These are phyloP conservation scores for Coptodon bakossiorum DNA, from an alignment of 2,113 vertebrate species.

Conservation along the genomic window DNA sequence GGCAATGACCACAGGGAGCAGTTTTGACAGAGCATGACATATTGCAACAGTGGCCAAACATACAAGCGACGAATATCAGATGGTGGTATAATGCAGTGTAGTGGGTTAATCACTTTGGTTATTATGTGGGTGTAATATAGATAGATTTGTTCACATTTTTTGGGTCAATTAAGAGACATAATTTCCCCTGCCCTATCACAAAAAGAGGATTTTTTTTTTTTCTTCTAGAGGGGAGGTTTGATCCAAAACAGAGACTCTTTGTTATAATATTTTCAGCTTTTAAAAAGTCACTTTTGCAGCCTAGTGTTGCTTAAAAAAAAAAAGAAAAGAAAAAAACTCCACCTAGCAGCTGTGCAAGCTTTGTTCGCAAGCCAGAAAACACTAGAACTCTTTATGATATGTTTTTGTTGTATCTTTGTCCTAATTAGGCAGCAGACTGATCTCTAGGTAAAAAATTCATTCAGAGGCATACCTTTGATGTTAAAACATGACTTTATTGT, in stretches of 20 bases:
- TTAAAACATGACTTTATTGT: neutral
- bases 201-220: neutral
- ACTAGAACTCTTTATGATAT: neutral
- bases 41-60: neutral
- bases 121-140: slow-evolving; percentile 16
- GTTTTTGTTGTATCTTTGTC: neutral
- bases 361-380: neutral
- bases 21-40: neutral
- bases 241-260: neutral
- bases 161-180: neutral
- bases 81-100: neutral
- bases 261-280: neutral
- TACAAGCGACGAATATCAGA: slow-evolving; percentile 10
- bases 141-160: neutral
- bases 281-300: neutral
- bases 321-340: too few species aligned
- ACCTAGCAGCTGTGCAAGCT: neutral
- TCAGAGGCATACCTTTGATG: neutral
- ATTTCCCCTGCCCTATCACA: neutral
- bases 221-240: neutral
- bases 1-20: slow-evolving; percentile 25
- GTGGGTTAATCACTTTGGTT: slow-evolving; percentile 13
- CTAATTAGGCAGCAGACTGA: neutral
- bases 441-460: neutral
- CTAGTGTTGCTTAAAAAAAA: neutral